Percentiles rank a stretch among this genome's conserved stretches.
phyloP scores from a whole-genome alignment of 2,888 invertebrate species.

The Harpalus rufipes region DNA sequence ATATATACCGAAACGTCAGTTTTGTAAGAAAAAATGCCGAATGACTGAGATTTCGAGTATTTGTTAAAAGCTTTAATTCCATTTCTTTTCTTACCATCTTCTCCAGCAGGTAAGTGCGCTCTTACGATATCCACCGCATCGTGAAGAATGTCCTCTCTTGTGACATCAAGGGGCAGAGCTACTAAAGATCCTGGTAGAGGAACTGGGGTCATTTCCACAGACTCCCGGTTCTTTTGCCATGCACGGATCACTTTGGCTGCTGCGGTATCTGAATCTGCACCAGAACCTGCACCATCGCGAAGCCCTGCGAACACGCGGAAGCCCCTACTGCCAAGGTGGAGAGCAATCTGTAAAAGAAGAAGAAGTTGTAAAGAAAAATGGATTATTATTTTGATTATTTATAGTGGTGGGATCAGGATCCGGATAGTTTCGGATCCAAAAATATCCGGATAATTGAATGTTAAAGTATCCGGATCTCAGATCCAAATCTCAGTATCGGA shows the following conservation, averaged over 20 bases:
- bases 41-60: too few relatives aligned
- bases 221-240: conserved; percentile 77
- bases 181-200: conserved; percentile 78
- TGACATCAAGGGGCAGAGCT: conserved; percentile 87
- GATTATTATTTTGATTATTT: too few relatives aligned
- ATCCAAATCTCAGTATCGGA: too few relatives aligned
- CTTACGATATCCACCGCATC: conserved; percentile 89
- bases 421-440: too few relatives aligned
- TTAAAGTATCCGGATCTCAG: too few relatives aligned
- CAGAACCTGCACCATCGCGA: conserved; percentile 79
- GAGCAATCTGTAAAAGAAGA: conserved; percentile 79
- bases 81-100: conserved; percentile 81
- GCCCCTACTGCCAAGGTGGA: conserved; percentile 85
- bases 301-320: conserved; percentile 89
- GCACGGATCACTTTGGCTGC: conserved; percentile 79
- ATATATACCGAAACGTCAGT: too few relatives aligned
- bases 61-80: too few relatives aligned
- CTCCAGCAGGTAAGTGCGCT: conserved; percentile 89
- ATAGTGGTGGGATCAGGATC: too few relatives aligned
- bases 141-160: conserved; percentile 88
- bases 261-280: conserved; percentile 82
- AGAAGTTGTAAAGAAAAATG: too few relatives aligned
- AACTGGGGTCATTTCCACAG: conserved; percentile 70
- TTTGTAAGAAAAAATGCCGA: too few relatives aligned
- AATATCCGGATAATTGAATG: too few relatives aligned